Percentiles rank a stretch among this genome's conserved stretches.
Conservation (phyloP, 2,113 vertebrate genomes). For the Paramormyrops kingsleyae region DNA sequence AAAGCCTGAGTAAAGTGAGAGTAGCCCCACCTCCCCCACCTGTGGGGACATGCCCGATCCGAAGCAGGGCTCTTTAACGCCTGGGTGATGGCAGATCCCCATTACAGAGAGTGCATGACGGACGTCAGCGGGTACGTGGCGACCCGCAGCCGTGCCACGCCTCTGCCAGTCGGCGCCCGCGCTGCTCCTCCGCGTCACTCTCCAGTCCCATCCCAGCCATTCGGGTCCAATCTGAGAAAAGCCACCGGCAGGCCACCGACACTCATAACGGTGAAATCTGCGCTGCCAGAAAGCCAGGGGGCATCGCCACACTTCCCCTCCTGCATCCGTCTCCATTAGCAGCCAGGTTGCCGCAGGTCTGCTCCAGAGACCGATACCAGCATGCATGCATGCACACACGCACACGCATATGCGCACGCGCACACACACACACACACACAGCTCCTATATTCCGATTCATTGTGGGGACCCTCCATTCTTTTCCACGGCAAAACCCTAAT, state of each 20-base stretch:
- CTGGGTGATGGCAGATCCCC: background rate
- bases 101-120: background rate
- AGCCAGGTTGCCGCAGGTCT: background rate
- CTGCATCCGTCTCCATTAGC: background rate
- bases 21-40: background rate
- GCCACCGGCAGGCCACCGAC: background rate
- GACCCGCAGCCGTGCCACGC: background rate
- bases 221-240: background rate
- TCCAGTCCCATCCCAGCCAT: background rate
- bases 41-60: background rate
- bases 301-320: background rate
- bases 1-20: background rate
- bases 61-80: background rate
- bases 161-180: too few relatives aligned
- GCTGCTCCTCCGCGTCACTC: background rate
- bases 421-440: background rate
- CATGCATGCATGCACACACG: background rate
- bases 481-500: background rate
- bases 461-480: background rate
- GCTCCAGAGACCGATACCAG: background rate
- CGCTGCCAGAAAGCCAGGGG: background rate
- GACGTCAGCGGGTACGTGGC: background rate
- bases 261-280: background rate
- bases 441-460: background rate
- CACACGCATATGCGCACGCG: slow-evolving; percentile 12